phyloP scores from a whole-genome alignment of 2,797 vertebrate genomes.

The Brachymystax lenok region DNA sequence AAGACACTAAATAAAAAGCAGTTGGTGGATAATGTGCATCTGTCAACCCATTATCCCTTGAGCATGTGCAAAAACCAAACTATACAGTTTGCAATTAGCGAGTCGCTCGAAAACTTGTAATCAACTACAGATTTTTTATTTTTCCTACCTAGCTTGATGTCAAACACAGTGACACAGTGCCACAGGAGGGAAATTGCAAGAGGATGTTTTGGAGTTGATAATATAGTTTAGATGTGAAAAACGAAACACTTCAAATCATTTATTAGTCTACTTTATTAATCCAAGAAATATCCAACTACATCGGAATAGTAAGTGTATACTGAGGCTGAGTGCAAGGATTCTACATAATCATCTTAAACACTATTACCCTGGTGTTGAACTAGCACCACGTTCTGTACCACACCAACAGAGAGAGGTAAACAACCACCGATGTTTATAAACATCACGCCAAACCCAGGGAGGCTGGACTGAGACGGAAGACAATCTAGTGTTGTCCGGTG shows the following conservation, averaged over 20 bases:
- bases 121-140: neutral
- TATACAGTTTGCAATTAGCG: neutral
- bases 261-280: neutral
- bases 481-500: constrained; percentile 29
- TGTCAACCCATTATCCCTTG: constrained; percentile 32
- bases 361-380: neutral
- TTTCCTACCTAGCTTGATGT: no score
- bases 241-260: no score
- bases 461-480: constrained; percentile 39
- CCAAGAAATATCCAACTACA: neutral
- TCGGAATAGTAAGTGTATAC: neutral
- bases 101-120: neutral
- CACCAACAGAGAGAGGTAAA: neutral
- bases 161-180: no score
- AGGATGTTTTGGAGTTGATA: no score
- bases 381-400: constrained; percentile 7
- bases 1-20: constrained; percentile 7
- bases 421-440: constrained; percentile 15
- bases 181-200: no score
- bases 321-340: neutral
- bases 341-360: neutral
- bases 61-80: constrained; percentile 8
- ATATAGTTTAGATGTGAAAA: no score
- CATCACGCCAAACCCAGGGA: neutral
- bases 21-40: constrained; percentile 35